Evolutionary conservation across 2,888 invertebrate genomes (phyloP).

Genomic region (Lamproptera curius): DNA sequence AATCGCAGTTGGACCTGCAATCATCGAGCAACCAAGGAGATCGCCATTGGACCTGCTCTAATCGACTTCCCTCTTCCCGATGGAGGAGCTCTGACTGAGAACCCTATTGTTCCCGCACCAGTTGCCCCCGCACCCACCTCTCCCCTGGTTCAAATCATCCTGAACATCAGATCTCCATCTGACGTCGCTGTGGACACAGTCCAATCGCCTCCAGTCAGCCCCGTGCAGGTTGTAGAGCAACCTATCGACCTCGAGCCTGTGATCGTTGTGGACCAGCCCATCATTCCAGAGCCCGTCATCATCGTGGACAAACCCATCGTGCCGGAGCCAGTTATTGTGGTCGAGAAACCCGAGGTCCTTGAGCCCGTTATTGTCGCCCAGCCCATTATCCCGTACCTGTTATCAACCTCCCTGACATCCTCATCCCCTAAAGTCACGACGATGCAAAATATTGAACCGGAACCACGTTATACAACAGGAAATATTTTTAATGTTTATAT

Average conservation of each 20-base stretch:
- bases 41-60: constrained; percentile 23
- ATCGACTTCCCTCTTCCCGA: constrained; percentile 12
- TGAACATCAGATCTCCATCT: constrained; percentile 22
- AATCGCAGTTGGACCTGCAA: constrained; percentile 31
- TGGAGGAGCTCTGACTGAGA: not conserved
- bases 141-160: constrained; percentile 34
- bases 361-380: constrained; percentile 19
- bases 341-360: constrained; percentile 16
- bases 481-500: no score
- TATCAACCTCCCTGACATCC: constrained; percentile 24
- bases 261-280: constrained; percentile 14
- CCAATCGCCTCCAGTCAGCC: not conserved
- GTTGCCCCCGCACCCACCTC: constrained; percentile 12
- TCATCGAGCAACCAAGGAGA: constrained; percentile 24
- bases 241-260: constrained; percentile 8
- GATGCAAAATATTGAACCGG: no score
- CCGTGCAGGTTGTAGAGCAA: constrained; percentile 15
- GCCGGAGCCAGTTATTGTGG: constrained; percentile 15
- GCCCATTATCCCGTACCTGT: constrained; percentile 30
- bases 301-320: constrained; percentile 3
- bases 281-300: constrained; percentile 20
- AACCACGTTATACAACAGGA: no score
- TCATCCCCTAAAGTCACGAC: no score
- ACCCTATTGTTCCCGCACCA: constrained; percentile 11
- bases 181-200: constrained; percentile 9